Conservation (phyloP, 2,113 vertebrate genomes). For the Hassar affinis region DNA sequence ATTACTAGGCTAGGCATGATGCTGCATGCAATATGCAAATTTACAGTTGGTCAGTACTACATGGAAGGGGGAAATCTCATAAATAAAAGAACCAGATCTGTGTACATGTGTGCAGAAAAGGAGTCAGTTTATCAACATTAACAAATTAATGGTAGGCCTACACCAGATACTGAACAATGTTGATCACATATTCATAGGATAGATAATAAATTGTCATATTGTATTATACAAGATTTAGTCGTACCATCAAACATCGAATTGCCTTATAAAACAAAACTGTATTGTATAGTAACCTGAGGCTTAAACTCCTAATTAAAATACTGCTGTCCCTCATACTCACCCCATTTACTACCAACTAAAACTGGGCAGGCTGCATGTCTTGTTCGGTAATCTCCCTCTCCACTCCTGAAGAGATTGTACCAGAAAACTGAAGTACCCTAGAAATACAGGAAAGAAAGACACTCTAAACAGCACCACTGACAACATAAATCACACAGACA, state of each 20-base stretch:
- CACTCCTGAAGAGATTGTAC: conserved; percentile 94
- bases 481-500: not conserved
- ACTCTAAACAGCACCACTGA: not conserved
- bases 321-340: conserved; percentile 71
- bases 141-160: not conserved
- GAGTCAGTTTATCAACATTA: not conserved
- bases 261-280: not conserved
- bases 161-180: not conserved
- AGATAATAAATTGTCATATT: not conserved
- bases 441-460: not conserved
- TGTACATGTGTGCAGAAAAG: not conserved
- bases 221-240: not conserved
- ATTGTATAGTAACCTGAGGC: not conserved
- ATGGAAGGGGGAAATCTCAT: too few relatives aligned
- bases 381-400: conserved; percentile 94
- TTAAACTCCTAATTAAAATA: not conserved
- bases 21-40: too few relatives aligned
- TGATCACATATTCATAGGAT: not conserved
- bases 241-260: not conserved
- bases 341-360: conserved; percentile 97
- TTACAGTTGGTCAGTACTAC: too few relatives aligned
- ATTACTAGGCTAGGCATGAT: too few relatives aligned
- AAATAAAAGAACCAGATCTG: too few relatives aligned
- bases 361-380: conserved; percentile 95
- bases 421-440: conserved; percentile 97